These are phyloP conservation scores for Nomada hirtipes DNA, from an alignment of 2,888 invertebrate genomes.

Conservation along the genomic window DNA sequence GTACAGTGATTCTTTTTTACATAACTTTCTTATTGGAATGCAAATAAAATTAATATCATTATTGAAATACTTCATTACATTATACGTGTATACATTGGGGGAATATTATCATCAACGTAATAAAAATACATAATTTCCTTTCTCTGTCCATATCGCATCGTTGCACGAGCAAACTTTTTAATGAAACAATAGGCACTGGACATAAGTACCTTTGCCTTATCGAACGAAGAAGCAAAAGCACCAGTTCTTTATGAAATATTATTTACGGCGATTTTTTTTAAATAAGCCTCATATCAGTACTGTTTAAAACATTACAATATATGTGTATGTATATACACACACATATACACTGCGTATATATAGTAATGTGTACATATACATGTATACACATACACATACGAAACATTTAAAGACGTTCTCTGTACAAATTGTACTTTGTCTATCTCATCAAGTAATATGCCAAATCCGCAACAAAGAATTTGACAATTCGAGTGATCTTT, in stretches of 20 bases:
- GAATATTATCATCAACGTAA: constrained; percentile 65
- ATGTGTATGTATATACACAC: constrained; percentile 22
- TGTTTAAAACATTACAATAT: constrained; percentile 64
- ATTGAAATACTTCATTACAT: constrained; percentile 51
- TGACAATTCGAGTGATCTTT: neutral
- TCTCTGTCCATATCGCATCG: constrained; percentile 65
- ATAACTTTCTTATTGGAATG: constrained; percentile 71
- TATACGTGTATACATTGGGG: constrained; percentile 56
- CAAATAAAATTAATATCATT: constrained; percentile 67
- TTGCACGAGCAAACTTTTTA: constrained; percentile 70
- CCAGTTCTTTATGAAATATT: constrained; percentile 69
- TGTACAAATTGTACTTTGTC: constrained; percentile 56
- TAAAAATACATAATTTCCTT: constrained; percentile 72
- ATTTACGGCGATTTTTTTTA: constrained; percentile 43
- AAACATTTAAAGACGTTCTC: constrained; percentile 11
- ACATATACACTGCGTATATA: neutral
- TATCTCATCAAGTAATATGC: constrained; percentile 49
- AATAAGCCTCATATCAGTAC: constrained; percentile 67
- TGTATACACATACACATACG: too few species aligned
- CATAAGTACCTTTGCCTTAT: constrained; percentile 75
- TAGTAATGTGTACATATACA: constrained; percentile 50
- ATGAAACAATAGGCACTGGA: constrained; percentile 76
- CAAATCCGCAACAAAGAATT: constrained; percentile 39
- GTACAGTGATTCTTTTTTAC: constrained; percentile 39
- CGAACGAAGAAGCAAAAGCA: constrained; percentile 77